Evolutionary conservation across 2,888 invertebrate genomes (phyloP).

Genomic region (Atherix ibis): DNA sequence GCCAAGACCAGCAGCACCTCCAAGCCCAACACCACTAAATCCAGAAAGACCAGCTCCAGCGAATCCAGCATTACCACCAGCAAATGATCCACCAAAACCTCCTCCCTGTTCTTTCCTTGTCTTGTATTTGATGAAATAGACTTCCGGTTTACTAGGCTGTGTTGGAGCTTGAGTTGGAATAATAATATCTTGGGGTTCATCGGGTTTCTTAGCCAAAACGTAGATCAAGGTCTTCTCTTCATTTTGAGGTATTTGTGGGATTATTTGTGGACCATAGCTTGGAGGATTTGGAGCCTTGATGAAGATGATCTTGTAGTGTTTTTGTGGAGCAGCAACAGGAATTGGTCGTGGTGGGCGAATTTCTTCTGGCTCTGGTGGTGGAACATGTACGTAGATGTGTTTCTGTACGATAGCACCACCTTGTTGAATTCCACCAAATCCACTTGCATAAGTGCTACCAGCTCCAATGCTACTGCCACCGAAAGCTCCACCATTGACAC

Average conservation of each 20-base stretch:
- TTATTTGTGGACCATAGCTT: conserved; percentile 58
- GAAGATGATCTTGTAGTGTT: conserved; percentile 83
- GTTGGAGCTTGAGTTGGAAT: conserved; percentile 63
- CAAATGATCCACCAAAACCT: conserved; percentile 23
- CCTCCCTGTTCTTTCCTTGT: conserved; percentile 26
- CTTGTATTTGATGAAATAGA: conserved; percentile 55
- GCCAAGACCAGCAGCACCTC: conserved; percentile 6
- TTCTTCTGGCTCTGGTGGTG: conserved; percentile 26
- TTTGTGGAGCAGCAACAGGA: conserved; percentile 48
- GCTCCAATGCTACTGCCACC: conserved; percentile 4
- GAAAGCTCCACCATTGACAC: neutral
- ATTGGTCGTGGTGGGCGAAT: conserved; percentile 19
- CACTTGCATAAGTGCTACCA: conserved; percentile 7
- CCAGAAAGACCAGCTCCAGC: conserved; percentile 4
- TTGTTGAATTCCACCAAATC: conserved; percentile 12
- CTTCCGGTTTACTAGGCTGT: conserved; percentile 73
- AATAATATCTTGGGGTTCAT: conserved; percentile 60
- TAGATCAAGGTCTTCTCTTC: conserved; percentile 79
- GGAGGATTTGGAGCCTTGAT: conserved; percentile 77
- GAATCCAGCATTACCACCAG: no score
- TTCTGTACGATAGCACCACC: conserved; percentile 19
- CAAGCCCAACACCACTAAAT: conserved; percentile 5
- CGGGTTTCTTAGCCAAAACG: conserved; percentile 74
- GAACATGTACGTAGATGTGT: conserved; percentile 30
- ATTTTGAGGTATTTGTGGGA: conserved; percentile 61